Evolutionary conservation across 1,140 invertebrate genomes (phyloP).

Genomic region (Battus philenor): DNA sequence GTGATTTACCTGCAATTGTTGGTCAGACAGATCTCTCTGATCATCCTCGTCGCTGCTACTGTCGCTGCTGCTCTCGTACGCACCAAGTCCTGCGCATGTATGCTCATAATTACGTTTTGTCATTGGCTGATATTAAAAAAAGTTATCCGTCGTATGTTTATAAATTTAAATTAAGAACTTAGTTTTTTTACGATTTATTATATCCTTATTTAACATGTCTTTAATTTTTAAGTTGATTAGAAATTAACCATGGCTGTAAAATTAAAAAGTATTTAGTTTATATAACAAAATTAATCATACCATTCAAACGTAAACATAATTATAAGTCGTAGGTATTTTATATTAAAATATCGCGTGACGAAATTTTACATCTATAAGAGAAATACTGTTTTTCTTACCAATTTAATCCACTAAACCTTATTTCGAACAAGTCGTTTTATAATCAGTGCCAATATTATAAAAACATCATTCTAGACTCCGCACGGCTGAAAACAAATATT

Average conservation of each 20-base stretch:
- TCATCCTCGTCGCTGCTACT: constrained; percentile 47
- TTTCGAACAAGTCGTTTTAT: constrained; percentile 30
- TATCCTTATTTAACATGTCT: too few relatives aligned
- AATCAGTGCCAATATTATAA: constrained; percentile 41
- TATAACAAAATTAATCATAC: too few relatives aligned
- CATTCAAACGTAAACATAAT: too few relatives aligned
- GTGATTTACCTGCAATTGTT: constrained; percentile 59
- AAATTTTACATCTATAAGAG: constrained; percentile 3
- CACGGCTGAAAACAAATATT: constrained; percentile 50
- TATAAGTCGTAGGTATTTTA: too few relatives aligned
- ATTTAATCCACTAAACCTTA: constrained; percentile 44
- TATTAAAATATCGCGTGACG: too few relatives aligned
- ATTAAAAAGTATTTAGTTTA: too few relatives aligned
- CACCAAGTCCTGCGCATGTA: constrained; percentile 62
- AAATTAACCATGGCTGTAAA: too few relatives aligned
- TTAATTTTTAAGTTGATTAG: too few relatives aligned
- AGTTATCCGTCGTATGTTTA: too few relatives aligned
- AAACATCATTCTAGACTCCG: constrained; percentile 31
- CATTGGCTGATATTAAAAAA: too few relatives aligned
- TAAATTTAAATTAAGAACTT: too few relatives aligned
- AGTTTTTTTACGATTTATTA: too few relatives aligned
- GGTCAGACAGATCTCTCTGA: constrained; percentile 53
- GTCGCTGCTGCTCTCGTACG: constrained; percentile 71
- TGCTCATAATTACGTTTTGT: constrained; percentile 22
- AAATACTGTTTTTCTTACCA: constrained; percentile 44